These are phyloP conservation scores for Scaptomyza tumidula DNA, from an alignment of 2,888 invertebrate genomes.

Conservation along the genomic window DNA sequence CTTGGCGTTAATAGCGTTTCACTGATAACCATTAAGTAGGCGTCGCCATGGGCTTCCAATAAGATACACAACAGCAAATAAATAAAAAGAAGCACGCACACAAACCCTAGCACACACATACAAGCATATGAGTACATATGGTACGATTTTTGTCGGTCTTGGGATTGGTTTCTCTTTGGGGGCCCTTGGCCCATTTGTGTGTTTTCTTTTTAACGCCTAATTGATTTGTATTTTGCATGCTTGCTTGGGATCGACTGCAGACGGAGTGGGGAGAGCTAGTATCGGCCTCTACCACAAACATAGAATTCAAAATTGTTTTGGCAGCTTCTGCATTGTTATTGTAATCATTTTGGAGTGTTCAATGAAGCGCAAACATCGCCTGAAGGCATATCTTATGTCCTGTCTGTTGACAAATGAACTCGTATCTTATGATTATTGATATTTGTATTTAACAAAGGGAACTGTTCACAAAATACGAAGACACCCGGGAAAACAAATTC, in stretches of 20 bases:
- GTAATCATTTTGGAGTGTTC: conserved; percentile 51
- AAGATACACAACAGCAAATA: conserved; percentile 37
- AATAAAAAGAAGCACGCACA: conserved; percentile 42
- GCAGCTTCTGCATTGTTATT: conserved; percentile 37
- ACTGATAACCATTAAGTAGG: conserved; percentile 77
- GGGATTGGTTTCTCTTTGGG: conserved; percentile 16
- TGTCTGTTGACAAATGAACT: conserved; percentile 62
- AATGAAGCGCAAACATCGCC: conserved; percentile 48
- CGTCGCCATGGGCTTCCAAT: conserved; percentile 59
- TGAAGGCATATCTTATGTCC: conserved; percentile 52
- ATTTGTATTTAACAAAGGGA: conserved; percentile 47
- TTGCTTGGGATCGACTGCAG: conserved; percentile 40
- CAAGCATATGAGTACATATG: conserved; percentile 28
- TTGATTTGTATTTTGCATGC: conserved; percentile 74
- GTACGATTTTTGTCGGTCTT: conserved; percentile 19
- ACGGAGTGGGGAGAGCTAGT: conserved; percentile 2
- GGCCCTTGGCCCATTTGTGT: conserved; percentile 26
- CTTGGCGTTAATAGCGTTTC: conserved; percentile 75
- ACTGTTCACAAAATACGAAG: conserved; percentile 22
- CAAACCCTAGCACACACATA: neutral
- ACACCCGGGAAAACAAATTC: neutral
- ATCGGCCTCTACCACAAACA: conserved; percentile 3
- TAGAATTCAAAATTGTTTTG: conserved; percentile 44
- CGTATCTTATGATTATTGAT: conserved; percentile 47
- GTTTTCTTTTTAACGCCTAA: conserved; percentile 71